These are phyloP conservation scores for Bos javanicus DNA, from an alignment of 2,113 vertebrate genomes.

Conservation along the genomic window DNA sequence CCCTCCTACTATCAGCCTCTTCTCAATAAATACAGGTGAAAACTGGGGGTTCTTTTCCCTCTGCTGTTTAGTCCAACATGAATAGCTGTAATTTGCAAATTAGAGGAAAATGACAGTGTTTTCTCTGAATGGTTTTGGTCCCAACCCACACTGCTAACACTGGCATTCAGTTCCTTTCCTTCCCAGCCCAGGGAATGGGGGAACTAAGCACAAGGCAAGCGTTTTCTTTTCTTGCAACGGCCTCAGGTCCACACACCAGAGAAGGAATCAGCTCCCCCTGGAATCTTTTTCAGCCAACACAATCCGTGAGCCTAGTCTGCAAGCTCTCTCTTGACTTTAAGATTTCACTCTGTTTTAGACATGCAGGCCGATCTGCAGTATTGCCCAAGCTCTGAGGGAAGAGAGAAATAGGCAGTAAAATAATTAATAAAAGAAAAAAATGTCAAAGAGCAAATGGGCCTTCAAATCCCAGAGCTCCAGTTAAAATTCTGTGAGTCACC, in stretches of 20 bases:
- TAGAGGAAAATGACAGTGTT: constrained; percentile 66
- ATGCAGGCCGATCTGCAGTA: constrained; percentile 30
- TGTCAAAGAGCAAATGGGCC: background rate
- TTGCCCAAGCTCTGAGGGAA: background rate
- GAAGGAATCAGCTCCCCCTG: background rate
- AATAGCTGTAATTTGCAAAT: constrained; percentile 70
- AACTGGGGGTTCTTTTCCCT: background rate
- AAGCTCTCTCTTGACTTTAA: background rate
- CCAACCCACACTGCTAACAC: constrained; percentile 3
- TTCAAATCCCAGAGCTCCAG: background rate
- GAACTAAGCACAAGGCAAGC: background rate
- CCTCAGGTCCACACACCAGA: constrained; percentile 5
- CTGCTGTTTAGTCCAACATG: constrained; percentile 45
- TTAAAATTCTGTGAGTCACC: background rate
- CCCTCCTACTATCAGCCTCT: background rate
- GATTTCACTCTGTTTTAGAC: background rate
- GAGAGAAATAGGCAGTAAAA: background rate
- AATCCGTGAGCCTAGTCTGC: background rate
- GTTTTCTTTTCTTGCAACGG: background rate
- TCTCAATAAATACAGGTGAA: constrained; percentile 40
- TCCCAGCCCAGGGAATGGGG: background rate
- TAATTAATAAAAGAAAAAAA: background rate
- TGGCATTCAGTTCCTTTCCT: background rate
- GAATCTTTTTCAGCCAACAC: background rate
- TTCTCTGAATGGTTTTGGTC: constrained; percentile 46